Percentiles rank a stretch among this genome's conserved stretches.
Conservation (phyloP, 2,113 vertebrate genomes). For the Alouatta palliata region DNA sequence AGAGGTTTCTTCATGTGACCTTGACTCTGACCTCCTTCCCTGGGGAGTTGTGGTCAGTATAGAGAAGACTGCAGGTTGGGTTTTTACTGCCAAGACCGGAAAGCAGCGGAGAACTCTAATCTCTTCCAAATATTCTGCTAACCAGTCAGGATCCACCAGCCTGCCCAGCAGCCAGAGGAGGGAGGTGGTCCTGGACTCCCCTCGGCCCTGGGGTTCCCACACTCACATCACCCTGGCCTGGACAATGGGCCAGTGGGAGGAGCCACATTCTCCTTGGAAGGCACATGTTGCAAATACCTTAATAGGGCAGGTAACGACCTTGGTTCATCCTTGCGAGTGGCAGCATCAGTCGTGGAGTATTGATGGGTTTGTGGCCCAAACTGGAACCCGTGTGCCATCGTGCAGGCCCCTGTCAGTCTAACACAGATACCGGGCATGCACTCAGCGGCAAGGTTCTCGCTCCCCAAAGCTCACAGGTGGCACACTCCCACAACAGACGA, state of each 20-base stretch:
- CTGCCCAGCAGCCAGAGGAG: rapidly evolving
- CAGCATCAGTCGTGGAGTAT: rapidly evolving
- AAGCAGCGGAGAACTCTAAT: no score
- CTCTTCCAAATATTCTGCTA: rapidly evolving
- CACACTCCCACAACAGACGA: rapidly evolving
- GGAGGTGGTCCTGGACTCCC: rapidly evolving
- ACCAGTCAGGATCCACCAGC: rapidly evolving
- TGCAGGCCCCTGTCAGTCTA: rapidly evolving
- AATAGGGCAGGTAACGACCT: rapidly evolving
- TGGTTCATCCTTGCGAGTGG: rapidly evolving
- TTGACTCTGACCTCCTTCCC: rapidly evolving
- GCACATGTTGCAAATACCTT: rapidly evolving
- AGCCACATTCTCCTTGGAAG: not conserved
- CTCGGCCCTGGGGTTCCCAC: rapidly evolving
- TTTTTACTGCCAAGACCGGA: not conserved
- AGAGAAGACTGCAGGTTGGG: not conserved
- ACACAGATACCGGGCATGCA: rapidly evolving
- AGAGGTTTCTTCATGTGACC: rapidly evolving
- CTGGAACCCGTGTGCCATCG: rapidly evolving
- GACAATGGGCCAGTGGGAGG: rapidly evolving
- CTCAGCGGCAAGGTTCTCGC: rapidly evolving
- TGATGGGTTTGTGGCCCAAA: rapidly evolving
- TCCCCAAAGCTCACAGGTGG: rapidly evolving
- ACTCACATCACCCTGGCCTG: rapidly evolving
- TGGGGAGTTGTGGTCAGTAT: rapidly evolving